Evolutionary conservation across 2,888 invertebrate genomes (phyloP), one percentile per base, ranked within the genome.

Genomic region (Drosophila austrosaltans): DNA sequence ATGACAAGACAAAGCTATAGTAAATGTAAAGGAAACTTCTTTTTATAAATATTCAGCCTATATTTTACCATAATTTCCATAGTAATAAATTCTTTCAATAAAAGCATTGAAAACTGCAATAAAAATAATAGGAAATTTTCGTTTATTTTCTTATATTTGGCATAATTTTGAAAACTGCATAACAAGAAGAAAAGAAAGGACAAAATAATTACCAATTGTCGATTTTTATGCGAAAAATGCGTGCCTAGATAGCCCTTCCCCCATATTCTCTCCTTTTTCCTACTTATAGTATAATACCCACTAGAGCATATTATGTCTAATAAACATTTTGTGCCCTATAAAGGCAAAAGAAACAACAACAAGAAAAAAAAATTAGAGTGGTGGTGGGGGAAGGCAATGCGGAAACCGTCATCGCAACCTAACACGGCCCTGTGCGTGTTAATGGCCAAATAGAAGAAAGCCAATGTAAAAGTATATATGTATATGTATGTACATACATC

Each of bases 391-490:
- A 53, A 32, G 63, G 60, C 63, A 82, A 77, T 75, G 72, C 88
- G 86, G 83, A 88, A 83, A 87, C 77, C 77, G 71, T 57, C 75
- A 62, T 72, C 81, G 86, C 83, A 67, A 86, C 66, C 86, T 66
- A 88, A 83, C 86, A 88, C 83, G 81, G 78, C 75, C 22, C 78
- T 75, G 88, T 83, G 88, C 88, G 88, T 83, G 83, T 83, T 83
- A 78, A 83, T 88, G 63, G 72, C 80, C 81, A 60, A 68, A 60
- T 59, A 60, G 63, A 56, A 69, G 44, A 57, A 40, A 54, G 59
- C 48, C 56, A 66, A 64, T 44, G 56, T 39, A 32, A 39, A 64
- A 57, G n/a, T 42, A n/a, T 70, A 78, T 69, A 76, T 76, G 79
- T 20, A 58, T 40, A 42, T 16, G n/a, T 40, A 42, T 8, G 28